Evolutionary conservation across 2,797 vertebrate genomes (phyloP).

Genomic region (Pantherophis vulpinus): DNA sequence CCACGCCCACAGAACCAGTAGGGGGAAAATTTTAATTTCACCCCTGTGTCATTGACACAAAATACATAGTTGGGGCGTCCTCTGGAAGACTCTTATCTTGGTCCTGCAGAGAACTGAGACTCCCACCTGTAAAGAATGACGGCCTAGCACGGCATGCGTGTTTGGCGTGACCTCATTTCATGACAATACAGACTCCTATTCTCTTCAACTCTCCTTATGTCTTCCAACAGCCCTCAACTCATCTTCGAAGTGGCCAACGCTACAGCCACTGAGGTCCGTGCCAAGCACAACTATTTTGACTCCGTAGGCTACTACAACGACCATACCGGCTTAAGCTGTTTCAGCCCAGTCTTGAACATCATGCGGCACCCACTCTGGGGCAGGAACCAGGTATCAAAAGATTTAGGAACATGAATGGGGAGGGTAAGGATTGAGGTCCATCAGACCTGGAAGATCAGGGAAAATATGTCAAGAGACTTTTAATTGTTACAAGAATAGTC

Average conservation of each 20-base stretch:
- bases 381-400: conserved; percentile 63
- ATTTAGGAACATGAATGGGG: background rate
- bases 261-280: conserved; percentile 68
- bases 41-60: background rate
- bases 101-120: background rate
- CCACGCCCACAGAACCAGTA: too few relatives aligned
- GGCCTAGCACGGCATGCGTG: background rate
- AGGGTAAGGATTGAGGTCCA: too few relatives aligned
- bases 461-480: background rate
- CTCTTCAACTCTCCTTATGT: rapidly evolving
- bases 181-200: background rate
- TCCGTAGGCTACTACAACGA: conserved; percentile 56
- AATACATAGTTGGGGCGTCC: background rate
- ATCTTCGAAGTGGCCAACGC: conserved; percentile 61
- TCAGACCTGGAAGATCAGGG: background rate
- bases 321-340: conserved; percentile 70
- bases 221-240: conserved; percentile 47
- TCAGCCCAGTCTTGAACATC: conserved; percentile 70
- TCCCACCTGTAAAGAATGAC: background rate
- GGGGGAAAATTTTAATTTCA: too few relatives aligned
- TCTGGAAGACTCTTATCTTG: background rate
- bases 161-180: background rate
- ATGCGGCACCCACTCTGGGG: conserved; percentile 72
- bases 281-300: conserved; percentile 64
- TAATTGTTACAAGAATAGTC: background rate